Percentiles rank a stretch among this genome's conserved stretches.
These are phyloP conservation scores for Gymnocephalus cernua DNA, from an alignment of 2,113 vertebrate species.

Conservation along the genomic window DNA sequence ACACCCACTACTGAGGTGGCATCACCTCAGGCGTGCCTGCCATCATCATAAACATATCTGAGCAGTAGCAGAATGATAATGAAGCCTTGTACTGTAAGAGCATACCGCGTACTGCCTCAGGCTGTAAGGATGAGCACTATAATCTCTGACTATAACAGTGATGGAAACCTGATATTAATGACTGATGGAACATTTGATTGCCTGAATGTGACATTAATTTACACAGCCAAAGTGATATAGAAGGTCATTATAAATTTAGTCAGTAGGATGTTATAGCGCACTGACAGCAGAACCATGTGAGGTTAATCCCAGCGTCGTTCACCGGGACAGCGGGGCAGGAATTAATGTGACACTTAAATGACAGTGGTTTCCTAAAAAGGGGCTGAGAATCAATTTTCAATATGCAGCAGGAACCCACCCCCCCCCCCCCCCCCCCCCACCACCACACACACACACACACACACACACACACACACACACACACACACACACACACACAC, in stretches of 20 bases:
- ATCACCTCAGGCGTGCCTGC: constrained; percentile 57
- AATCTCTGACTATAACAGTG: constrained; percentile 51
- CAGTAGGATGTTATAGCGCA: constrained; percentile 37
- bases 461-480: neutral
- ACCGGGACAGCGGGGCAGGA: constrained; percentile 49
- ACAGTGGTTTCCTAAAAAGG: constrained; percentile 77
- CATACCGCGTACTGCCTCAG: constrained; percentile 15
- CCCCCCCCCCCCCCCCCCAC: no score
- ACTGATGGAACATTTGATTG: constrained; percentile 60
- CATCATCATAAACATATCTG: constrained; percentile 70
- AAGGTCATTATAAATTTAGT: constrained; percentile 56
- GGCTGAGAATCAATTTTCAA: constrained; percentile 80
- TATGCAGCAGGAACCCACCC: no score
- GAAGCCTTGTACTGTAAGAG: constrained; percentile 20
- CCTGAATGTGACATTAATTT: constrained; percentile 69
- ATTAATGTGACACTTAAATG: constrained; percentile 73
- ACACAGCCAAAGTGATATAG: constrained; percentile 53
- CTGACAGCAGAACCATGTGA: constrained; percentile 38
- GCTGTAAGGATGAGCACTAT: constrained; percentile 3
- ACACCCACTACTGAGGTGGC: constrained; percentile 17
- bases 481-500: neutral
- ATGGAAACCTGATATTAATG: constrained; percentile 63
- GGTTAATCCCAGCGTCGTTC: constrained; percentile 67
- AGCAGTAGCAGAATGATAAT: constrained; percentile 54
- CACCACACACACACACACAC: neutral